phyloP scores from a whole-genome alignment of 2,113 vertebrate species.

The Brienomyrus brachyistius region DNA sequence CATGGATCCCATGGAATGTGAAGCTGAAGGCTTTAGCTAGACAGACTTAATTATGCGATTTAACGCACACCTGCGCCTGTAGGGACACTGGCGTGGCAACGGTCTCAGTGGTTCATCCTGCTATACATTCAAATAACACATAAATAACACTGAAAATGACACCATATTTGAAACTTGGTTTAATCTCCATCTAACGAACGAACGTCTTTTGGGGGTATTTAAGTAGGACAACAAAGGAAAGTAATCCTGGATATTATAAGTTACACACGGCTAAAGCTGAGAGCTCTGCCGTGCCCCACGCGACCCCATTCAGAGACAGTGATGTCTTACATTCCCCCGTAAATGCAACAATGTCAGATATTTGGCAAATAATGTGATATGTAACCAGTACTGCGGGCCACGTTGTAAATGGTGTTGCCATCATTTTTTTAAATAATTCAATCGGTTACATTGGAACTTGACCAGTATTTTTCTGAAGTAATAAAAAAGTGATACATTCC shows the following conservation, averaged over 20 bases:
- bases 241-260: neutral
- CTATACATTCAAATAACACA: neutral
- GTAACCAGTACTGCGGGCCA: neutral
- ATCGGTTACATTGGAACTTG: neutral
- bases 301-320: neutral
- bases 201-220: neutral
- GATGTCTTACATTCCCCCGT: neutral
- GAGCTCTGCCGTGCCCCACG: neutral
- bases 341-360: neutral
- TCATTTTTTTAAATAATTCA: neutral
- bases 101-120: neutral
- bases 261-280: neutral
- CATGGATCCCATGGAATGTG: neutral
- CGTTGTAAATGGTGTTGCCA: neutral
- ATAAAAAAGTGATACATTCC: neutral
- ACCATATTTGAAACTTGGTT: neutral
- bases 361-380: neutral
- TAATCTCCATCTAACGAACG: neutral
- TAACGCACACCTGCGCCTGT: neutral
- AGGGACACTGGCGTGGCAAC: neutral
- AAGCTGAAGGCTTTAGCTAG: neutral
- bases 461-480: neutral
- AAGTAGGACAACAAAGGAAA: neutral
- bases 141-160: neutral
- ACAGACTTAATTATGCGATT: neutral